These are phyloP conservation scores for Eupsilia transversa DNA, from an alignment of 2,888 invertebrate genomes.

Conservation along the genomic window DNA sequence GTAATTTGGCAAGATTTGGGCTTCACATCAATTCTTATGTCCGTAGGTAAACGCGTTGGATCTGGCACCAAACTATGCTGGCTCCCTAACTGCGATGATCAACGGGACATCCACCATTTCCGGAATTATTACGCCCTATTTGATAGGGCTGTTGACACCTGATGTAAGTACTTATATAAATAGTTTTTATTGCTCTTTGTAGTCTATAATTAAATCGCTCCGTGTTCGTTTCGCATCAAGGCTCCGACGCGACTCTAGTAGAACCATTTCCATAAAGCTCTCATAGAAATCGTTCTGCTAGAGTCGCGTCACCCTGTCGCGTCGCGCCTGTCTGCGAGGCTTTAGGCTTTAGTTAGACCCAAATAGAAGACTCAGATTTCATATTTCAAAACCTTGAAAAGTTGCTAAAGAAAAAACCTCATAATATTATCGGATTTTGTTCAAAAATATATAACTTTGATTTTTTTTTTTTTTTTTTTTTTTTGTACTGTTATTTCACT, in stretches of 20 bases:
- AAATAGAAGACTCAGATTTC: background rate
- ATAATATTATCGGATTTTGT: background rate
- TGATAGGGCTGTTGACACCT: conserved; percentile 91
- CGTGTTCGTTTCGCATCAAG: too few relatives aligned
- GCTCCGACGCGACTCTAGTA: too few relatives aligned
- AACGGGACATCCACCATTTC: conserved; percentile 92
- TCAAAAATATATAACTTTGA: too few relatives aligned
- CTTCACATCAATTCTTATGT: conserved; percentile 43
- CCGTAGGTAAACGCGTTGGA: conserved; percentile 92
- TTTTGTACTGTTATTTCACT: background rate
- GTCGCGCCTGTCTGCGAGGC: too few relatives aligned
- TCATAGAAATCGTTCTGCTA: too few relatives aligned
- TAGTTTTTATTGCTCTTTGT: background rate
- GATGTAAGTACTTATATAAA: conserved; percentile 89
- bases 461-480: too few relatives aligned
- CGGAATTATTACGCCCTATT: conserved; percentile 92
- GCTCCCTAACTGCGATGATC: conserved; percentile 92
- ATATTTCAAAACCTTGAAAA: background rate
- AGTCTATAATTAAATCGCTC: too few relatives aligned
- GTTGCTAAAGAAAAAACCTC: background rate
- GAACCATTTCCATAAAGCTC: too few relatives aligned
- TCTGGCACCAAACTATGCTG: conserved; percentile 92
- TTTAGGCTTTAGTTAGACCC: background rate
- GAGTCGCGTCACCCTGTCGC: too few relatives aligned
- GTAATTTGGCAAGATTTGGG: conserved; percentile 38